phyloP scores from a whole-genome alignment of 2,113 vertebrate species.

The Campylomormyrus tamandua region DNA sequence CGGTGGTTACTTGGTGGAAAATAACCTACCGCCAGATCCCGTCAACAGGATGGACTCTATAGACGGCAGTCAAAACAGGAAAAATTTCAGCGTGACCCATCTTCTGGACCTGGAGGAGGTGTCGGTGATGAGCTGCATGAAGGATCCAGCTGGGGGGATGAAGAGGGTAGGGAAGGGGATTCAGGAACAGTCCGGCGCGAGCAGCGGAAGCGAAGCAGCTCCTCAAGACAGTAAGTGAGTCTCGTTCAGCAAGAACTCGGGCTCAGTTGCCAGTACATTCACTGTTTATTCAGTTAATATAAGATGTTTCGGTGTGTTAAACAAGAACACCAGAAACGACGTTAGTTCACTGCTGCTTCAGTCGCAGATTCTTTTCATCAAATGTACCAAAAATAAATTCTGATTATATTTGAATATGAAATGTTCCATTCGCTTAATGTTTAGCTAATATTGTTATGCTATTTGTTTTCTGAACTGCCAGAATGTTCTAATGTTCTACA shows the following conservation, averaged over 20 bases:
- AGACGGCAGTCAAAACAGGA: constrained; percentile 63
- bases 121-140: constrained; percentile 51
- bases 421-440: not conserved
- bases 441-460: not conserved
- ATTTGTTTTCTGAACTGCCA: not conserved
- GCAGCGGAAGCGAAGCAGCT: constrained; percentile 71
- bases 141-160: constrained; percentile 43
- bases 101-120: constrained; percentile 72
- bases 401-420: not conserved
- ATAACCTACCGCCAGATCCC: constrained; percentile 48
- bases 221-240: constrained; percentile 63
- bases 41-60: constrained; percentile 52
- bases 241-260: not conserved
- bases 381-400: not conserved
- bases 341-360: not conserved
- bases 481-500: not conserved
- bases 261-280: not conserved
- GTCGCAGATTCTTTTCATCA: not conserved
- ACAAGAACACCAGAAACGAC: not conserved
- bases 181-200: constrained; percentile 63
- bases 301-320: not conserved
- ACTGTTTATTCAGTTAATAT: no score
- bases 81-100: constrained; percentile 72
- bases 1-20: constrained; percentile 52
- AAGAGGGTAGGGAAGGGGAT: constrained; percentile 46